Evolutionary conservation across 2,113 vertebrate species (phyloP).

Genomic region (Condylura cristata): DNA sequence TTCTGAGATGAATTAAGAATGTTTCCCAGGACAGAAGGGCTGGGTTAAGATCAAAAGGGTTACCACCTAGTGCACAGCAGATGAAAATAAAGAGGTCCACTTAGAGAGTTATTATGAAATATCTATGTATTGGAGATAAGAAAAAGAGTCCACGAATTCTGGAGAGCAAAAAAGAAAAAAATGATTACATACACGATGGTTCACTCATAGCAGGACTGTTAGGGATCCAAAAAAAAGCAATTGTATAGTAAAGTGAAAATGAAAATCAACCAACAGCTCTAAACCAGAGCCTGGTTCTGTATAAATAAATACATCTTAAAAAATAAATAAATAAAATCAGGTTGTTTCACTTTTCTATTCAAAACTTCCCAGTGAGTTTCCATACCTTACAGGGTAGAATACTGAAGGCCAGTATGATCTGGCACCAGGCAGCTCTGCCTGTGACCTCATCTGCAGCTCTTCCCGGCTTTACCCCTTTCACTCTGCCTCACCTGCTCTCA

Average conservation of each 20-base stretch:
- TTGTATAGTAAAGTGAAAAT: no score
- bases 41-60: background rate
- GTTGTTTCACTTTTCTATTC: background rate
- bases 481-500: background rate
- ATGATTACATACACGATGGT: background rate
- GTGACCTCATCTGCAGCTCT: background rate
- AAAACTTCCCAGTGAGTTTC: background rate
- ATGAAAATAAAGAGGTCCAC: background rate
- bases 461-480: background rate
- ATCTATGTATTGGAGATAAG: background rate
- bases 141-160: background rate
- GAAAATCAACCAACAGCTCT: no score
- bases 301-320: no score
- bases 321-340: no score
- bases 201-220: no score
- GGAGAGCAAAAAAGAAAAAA: background rate
- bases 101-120: background rate
- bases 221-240: no score
- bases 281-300: no score
- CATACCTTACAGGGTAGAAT: background rate
- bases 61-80: background rate
- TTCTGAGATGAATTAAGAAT: background rate
- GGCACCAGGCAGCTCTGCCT: background rate
- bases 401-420: background rate
- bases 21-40: background rate